Conservation (phyloP, 2,888 invertebrate genomes). For the Dicyrtoma fusca region DNA sequence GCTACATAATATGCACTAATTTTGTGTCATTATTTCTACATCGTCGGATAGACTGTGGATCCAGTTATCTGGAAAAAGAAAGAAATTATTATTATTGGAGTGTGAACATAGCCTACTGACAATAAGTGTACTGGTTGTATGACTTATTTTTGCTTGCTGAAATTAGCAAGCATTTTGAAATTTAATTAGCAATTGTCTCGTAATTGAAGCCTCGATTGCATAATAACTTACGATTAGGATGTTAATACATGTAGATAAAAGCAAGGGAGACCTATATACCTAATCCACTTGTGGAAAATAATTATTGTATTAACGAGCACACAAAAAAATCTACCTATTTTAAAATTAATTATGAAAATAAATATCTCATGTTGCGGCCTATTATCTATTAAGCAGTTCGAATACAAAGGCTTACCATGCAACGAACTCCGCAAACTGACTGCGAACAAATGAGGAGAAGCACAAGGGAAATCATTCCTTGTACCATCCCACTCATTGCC, state of each 20-base stretch:
- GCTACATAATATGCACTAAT: no score
- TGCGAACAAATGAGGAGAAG: conserved; percentile 53
- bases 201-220: no score
- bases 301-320: background rate
- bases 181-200: no score
- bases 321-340: background rate
- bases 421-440: conserved; percentile 53
- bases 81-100: background rate
- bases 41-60: conserved; percentile 53
- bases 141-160: no score
- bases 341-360: background rate
- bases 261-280: no score
- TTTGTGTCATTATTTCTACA: background rate
- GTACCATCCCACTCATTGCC: conserved; percentile 52
- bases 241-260: background rate
- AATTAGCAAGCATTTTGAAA: no score
- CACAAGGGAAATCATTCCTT: conserved; percentile 50
- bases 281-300: no score
- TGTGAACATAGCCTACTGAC: no score
- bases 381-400: no score
- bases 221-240: no score
- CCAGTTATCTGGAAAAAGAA: conserved; percentile 48
- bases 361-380: no score
- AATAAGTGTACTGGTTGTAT: no score
- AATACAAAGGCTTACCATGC: conserved; percentile 50